Base-by-base conservation (phyloP, 2,888 invertebrate species). In the Chrysotoxum bicinctum region DNA sequence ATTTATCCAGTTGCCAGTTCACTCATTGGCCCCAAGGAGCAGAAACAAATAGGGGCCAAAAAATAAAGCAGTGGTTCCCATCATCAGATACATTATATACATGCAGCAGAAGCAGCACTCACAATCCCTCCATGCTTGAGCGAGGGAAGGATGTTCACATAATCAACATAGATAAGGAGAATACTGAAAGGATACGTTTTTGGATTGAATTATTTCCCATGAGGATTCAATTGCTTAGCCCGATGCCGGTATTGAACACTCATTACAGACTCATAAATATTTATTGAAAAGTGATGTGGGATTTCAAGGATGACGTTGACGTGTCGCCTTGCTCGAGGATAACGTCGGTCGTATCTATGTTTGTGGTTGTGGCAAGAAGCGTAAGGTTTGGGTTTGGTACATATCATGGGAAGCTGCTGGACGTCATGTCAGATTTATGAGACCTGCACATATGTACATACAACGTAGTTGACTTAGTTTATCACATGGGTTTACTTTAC, bases 211-310 rank as follows among this genome's bases (percentile, higher is more conserved):
- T 82, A 86, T 86, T 86, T 86, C 86, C 82, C 86, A 86, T 76
- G 82, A 78, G 86, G 76, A 78, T 86, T 82, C 86, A 81, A 82
- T 86, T 86, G 81, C 82, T 82, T 76, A 82, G 86, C 69, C 74
- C 85, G 58, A 81, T 73, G 81, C 58, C 64, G 77, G 82, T 78
- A 82, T 82, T 86, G 82, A 86, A 82, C 81, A 86, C 86, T 86
- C 86, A 86, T 86, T 86, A 86, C 86, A 78, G 86, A 74, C 82
- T 86, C 86, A 86, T 86, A 86, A 86, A 86, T 86, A 86, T 86
- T 86, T 86, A 86, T 86, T 86, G 82, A 86, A 86, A 86, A 86
- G 82, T 82, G 82, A 82, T 86, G 86, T 86, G 85, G 85, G 81
- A 81, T 86, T 81, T 74, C 76, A 81, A 77, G 85, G 76, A 85